A percentile compares a stretch with the other conserved stretches of the same genome.
Conservation (phyloP, 92 coral and sea anemone genomes). For the Bergia puertoricense region DNA sequence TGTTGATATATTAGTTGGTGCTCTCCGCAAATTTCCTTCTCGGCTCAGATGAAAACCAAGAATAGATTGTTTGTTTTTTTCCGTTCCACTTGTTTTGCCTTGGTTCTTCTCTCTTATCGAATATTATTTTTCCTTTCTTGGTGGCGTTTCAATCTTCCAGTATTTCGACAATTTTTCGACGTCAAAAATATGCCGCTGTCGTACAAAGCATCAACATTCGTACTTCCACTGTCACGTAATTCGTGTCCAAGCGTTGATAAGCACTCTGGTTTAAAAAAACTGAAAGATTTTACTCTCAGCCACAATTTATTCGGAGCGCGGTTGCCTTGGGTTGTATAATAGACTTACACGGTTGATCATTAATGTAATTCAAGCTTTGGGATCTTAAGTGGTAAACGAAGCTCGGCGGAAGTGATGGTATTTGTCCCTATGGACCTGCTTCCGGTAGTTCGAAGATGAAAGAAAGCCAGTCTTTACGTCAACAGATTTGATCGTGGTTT, state of each 20-base stretch:
- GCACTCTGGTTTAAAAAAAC: not conserved
- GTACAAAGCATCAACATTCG: not conserved
- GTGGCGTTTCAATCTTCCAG: not conserved
- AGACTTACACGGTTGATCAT: too few species aligned
- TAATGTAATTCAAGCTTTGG: too few species aligned
- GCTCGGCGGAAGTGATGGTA: constrained; percentile 63
- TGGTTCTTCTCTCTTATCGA: not conserved
- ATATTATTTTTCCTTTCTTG: not conserved
- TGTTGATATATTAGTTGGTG: constrained; percentile 61
- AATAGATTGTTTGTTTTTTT: constrained; percentile 9
- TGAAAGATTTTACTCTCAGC: not conserved
- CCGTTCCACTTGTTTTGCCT: not conserved
- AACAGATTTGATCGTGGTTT: constrained; percentile 2
- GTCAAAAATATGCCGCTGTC: not conserved
- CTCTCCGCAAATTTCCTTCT: constrained; percentile 87
- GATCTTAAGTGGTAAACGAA: too few species aligned
- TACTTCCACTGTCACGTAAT: constrained; percentile 3
- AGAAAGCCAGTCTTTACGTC: constrained; percentile 57
- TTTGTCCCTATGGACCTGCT: constrained; percentile 77
- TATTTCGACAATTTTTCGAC: not conserved
- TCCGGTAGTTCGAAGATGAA: constrained; percentile 73
- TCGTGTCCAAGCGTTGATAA: not conserved
- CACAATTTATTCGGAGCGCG: not conserved
- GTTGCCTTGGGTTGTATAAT: not conserved
- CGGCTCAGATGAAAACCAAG: constrained; percentile 3